phyloP scores from a whole-genome alignment of 2,797 vertebrate species.

The Paramormyrops hopkinsi region DNA sequence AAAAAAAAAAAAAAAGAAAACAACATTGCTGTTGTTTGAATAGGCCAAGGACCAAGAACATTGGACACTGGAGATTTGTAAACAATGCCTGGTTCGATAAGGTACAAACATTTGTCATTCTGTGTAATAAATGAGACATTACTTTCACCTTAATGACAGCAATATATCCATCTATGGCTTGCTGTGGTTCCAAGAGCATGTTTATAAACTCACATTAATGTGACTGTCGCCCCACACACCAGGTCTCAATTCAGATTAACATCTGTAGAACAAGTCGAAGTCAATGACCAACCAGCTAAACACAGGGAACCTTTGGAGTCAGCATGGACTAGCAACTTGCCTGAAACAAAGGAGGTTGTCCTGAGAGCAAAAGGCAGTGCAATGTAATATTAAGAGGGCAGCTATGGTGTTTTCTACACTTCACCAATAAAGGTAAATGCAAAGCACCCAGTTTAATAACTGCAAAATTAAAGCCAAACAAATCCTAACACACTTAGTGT shows the following conservation, averaged over 20 bases:
- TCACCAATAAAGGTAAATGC: not conserved
- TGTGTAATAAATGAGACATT: not conserved
- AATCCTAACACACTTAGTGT: not conserved
- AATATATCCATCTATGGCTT: not conserved
- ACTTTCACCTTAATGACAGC: not conserved
- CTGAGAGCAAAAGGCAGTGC: not conserved
- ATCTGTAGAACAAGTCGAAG: not conserved
- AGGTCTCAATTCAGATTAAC: not conserved
- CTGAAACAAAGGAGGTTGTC: not conserved
- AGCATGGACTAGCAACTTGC: not conserved
- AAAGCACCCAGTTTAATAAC: not conserved
- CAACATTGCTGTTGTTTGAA: not conserved
- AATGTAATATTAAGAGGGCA: not conserved
- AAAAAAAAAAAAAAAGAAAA: not conserved
- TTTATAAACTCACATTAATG: not conserved
- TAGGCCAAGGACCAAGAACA: not conserved
- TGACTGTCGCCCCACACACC: not conserved
- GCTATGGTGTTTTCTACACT: not conserved
- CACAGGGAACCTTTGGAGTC: not conserved
- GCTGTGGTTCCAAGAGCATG: not conserved
- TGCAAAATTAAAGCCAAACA: not conserved
- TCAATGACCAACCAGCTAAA: not conserved
- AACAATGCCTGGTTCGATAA: not conserved
- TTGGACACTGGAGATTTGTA: not conserved
- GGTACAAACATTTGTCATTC: not conserved